A percentile compares a stretch with the other conserved stretches of the same genome.
Conservation (phyloP, 2,888 invertebrate genomes). For the Rhagonycha fulva region DNA sequence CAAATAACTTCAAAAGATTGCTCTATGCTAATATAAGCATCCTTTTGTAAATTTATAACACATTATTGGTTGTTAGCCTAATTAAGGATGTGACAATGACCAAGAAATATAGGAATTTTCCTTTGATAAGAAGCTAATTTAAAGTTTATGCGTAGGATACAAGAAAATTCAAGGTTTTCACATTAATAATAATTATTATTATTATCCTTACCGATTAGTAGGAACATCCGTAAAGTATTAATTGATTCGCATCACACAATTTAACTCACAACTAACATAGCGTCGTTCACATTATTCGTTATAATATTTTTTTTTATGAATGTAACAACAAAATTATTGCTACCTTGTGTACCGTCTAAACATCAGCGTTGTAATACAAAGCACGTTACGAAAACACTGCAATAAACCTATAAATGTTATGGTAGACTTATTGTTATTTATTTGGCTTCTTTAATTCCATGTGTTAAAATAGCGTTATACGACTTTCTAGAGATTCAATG, state of each 20-base stretch:
- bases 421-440: conserved; percentile 24
- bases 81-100: neutral
- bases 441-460: conserved; percentile 23
- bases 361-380: neutral
- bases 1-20: neutral
- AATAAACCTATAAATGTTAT: conserved; percentile 24
- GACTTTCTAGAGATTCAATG: conserved; percentile 17
- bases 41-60: neutral
- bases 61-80: neutral
- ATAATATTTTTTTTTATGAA: neutral
- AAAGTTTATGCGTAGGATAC: neutral
- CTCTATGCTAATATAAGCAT: neutral
- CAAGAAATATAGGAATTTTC: neutral
- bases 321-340: neutral
- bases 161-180: neutral
- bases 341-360: neutral
- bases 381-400: conserved; percentile 1
- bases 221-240: neutral
- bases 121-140: neutral
- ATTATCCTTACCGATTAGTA: neutral
- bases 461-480: conserved; percentile 8
- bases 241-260: neutral
- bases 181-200: neutral
- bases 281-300: neutral
- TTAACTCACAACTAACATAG: neutral